phyloP scores from a whole-genome alignment of 2,797 vertebrate species.

The Paratrypauchen microcephalus region DNA sequence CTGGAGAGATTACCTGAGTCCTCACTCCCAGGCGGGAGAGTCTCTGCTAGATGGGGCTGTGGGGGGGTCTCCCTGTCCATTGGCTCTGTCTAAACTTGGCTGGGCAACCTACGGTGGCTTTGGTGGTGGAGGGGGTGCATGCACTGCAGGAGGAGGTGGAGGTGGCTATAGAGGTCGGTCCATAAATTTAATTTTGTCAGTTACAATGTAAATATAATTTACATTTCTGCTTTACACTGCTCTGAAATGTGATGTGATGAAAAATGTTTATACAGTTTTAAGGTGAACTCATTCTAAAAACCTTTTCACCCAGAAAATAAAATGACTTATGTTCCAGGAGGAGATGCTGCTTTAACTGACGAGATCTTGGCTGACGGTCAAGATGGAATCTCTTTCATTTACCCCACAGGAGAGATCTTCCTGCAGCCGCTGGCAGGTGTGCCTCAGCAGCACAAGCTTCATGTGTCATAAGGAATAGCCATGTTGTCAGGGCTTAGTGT shows the following conservation, averaged over 20 bases:
- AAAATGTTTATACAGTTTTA: background rate
- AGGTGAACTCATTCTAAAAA: background rate
- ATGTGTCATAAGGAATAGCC: background rate
- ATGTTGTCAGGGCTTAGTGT: background rate
- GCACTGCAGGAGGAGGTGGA: constrained; percentile 87
- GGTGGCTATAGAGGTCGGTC: constrained; percentile 87
- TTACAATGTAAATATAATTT: background rate
- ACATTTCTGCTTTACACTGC: background rate
- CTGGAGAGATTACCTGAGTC: constrained; percentile 76
- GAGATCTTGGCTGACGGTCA: constrained; percentile 84
- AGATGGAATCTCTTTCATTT: constrained; percentile 88
- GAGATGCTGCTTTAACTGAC: constrained; percentile 80
- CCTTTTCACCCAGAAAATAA: background rate
- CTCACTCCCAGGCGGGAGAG: constrained; percentile 75
- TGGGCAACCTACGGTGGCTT: constrained; percentile 89
- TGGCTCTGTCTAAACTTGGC: constrained; percentile 79
- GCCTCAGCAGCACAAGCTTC: background rate
- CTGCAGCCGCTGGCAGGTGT: constrained; percentile 89
- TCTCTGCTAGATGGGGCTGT: constrained; percentile 83
- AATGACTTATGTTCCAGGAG: constrained; percentile 70
- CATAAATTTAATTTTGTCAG: background rate
- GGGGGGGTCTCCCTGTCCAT: constrained; percentile 84
- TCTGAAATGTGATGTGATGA: background rate
- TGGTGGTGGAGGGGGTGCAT: constrained; percentile 88
- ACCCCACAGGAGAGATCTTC: constrained; percentile 87